Conservation (phyloP, 2,113 vertebrate genomes). For the Equus quagga region DNA sequence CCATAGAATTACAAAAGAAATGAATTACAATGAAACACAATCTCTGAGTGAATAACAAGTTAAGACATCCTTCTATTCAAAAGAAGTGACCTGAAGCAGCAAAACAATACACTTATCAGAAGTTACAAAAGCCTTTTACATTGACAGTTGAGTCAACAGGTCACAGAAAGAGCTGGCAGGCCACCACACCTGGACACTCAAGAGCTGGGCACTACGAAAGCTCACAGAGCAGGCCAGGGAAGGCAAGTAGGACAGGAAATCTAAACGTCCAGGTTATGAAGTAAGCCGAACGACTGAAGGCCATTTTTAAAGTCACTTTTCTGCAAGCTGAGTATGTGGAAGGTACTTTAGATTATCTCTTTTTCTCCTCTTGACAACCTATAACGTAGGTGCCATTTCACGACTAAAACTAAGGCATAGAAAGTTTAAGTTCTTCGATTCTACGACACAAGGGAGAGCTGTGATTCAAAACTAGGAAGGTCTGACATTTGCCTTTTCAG, state of each 20-base stretch:
- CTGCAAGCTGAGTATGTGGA: neutral
- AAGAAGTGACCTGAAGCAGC: neutral
- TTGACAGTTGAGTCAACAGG: neutral
- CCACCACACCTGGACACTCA: neutral
- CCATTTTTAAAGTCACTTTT: neutral
- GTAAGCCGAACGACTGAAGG: neutral
- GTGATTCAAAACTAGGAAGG: neutral
- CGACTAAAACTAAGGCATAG: neutral
- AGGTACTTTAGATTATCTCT: neutral
- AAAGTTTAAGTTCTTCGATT: neutral
- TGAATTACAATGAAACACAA: neutral
- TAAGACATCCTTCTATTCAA: constrained; percentile 22
- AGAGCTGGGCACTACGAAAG: neutral
- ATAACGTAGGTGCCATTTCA: neutral
- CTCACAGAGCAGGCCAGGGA: neutral
- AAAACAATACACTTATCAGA: neutral
- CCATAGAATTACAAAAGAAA: neutral
- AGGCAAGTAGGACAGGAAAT: neutral
- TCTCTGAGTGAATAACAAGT: neutral
- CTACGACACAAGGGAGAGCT: neutral
- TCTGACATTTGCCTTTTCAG: neutral
- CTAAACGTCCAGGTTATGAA: neutral
- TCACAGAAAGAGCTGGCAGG: neutral
- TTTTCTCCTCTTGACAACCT: neutral
- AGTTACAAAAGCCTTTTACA: constrained; percentile 30